Percentiles rank a stretch among this genome's conserved stretches.
These are phyloP conservation scores for Rhombomys opimus DNA, from an alignment of 2,113 vertebrate genomes.

Conservation along the genomic window DNA sequence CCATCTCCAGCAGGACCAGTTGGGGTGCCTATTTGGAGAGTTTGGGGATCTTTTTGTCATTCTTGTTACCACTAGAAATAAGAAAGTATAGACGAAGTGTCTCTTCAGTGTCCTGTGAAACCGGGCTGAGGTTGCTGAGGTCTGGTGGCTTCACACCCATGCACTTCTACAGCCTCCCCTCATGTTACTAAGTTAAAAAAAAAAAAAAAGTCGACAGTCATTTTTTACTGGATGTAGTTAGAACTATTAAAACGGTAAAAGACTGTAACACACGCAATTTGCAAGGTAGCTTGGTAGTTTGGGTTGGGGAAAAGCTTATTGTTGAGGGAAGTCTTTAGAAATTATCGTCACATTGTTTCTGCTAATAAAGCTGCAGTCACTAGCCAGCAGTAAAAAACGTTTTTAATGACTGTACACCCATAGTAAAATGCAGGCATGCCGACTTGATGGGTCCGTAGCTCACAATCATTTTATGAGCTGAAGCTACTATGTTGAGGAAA, in stretches of 20 bases:
- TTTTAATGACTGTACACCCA: not conserved
- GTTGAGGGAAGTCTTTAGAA: conserved; percentile 1
- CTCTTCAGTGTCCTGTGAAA: not conserved
- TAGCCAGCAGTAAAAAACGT: not conserved
- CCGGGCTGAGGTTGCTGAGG: not conserved
- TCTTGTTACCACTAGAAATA: not conserved
- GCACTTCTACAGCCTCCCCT: not conserved
- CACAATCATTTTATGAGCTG: not conserved
- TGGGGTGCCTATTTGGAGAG: not conserved
- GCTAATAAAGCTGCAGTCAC: not conserved
- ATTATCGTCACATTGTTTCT: not conserved
- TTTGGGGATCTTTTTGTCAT: not conserved
- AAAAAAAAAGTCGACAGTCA: not conserved
- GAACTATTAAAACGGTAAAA: not conserved
- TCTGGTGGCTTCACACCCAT: not conserved
- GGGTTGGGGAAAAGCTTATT: not conserved
- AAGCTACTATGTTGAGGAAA: not conserved
- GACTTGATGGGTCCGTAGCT: not conserved
- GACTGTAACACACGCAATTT: not conserved
- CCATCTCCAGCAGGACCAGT: not conserved
- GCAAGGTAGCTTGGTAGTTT: not conserved
- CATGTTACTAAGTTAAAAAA: not conserved
- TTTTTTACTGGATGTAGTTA: not conserved
- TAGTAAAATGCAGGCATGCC: not conserved
- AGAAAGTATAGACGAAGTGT: not conserved